Conservation (phyloP, 2,797 vertebrate species). For the Brachymystax lenok region DNA sequence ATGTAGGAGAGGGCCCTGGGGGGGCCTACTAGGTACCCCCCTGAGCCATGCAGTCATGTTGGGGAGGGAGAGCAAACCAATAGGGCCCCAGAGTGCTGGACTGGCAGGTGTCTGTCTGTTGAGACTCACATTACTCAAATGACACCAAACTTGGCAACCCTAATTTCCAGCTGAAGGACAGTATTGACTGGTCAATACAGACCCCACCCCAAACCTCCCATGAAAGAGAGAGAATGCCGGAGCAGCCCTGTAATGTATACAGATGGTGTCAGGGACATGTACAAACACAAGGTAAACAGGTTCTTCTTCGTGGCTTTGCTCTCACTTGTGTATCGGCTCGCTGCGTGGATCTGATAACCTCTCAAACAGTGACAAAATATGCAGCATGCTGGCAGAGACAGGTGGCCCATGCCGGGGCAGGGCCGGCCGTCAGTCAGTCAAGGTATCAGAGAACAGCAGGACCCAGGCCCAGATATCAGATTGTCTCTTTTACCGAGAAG, state of each 20-base stretch:
- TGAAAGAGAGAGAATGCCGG: background rate
- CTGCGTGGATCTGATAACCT: background rate
- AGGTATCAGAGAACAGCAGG: too few relatives aligned
- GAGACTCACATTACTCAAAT: background rate
- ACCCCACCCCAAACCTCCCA: background rate
- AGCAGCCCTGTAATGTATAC: background rate
- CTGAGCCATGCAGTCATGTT: background rate
- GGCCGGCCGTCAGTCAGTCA: too few relatives aligned
- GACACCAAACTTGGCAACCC: background rate
- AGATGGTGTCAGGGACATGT: background rate
- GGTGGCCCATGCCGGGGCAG: too few relatives aligned
- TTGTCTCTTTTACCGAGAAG: too few relatives aligned
- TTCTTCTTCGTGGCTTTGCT: background rate
- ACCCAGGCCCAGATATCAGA: background rate
- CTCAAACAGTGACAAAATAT: background rate
- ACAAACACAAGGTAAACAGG: background rate
- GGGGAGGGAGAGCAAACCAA: background rate
- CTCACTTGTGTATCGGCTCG: background rate
- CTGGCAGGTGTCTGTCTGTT: background rate
- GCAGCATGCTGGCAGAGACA: background rate
- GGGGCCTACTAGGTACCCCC: background rate
- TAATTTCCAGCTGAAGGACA: conserved; percentile 6
- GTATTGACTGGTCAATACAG: background rate
- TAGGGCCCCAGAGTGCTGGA: background rate
- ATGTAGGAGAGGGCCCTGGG: background rate